Evolutionary conservation across 2,888 invertebrate species (phyloP), one percentile per base, ranked within the genome.

Genomic region (Plutella xylostella): DNA sequence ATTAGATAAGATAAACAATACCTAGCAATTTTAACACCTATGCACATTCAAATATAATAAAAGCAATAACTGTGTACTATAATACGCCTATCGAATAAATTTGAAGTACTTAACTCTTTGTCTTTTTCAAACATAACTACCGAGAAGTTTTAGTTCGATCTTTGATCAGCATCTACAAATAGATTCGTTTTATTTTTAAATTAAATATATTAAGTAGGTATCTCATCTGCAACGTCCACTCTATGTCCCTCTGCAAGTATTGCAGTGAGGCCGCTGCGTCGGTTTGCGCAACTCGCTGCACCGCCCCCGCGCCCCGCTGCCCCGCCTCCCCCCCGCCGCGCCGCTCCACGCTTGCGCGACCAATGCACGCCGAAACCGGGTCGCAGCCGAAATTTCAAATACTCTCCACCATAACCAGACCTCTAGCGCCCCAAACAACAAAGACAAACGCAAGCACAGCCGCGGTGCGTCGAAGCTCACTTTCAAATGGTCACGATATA

Each of bases 261-360:
- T 72, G 74, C 72, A 70, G 64, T 71, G 66, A 71, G 70, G 70
- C 71, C 72, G 68, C 54, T 64, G 69, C 68, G 65, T 57, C 58
- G 61, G 63, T 82, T 83, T 83, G 82, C 82, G 82, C 82, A 83
- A 83, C 82, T 79, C 82, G 63, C 55, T 83, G 82, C 82, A 82
- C 45, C 57, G 61, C 66, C 64, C 60, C 55, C 64, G 65, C 58
- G 63, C 54, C 55, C 46, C 54, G 55, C 55, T 54, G 45, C 54
- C 55, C 47, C 53, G 46, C 52, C 45, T 46, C 49, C 48, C 48
- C 48, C 43, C 51, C 51, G 52, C 53, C 50, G 57, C 43, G 11
- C 21, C 28, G 22, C 31, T 7, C 58, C 74, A 75, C 82, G 82
- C 82, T 60, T 80, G 82, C 82, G 82, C 80, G 77, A 70, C 69